Percentiles rank a stretch among this genome's conserved stretches.
Evolutionary conservation across 1,140 invertebrate species (phyloP).

Genomic region (Trissolcus basalis): DNA sequence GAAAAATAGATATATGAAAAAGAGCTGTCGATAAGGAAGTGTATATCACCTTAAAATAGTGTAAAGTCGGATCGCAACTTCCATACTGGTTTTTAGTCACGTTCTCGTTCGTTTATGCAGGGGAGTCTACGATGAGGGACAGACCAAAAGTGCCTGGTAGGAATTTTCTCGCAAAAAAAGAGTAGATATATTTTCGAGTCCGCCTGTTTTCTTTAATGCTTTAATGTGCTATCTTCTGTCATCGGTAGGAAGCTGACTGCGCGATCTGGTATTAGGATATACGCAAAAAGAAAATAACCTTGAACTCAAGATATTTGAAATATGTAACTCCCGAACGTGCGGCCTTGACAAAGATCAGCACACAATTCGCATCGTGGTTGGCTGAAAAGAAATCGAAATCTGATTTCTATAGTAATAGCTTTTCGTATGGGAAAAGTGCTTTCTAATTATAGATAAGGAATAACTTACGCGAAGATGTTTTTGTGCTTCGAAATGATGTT

Average conservation of each 20-base stretch:
- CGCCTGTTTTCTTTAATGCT: slow-evolving; percentile 18
- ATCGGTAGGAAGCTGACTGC: slow-evolving; percentile 22
- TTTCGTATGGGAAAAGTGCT: slow-evolving; percentile 5
- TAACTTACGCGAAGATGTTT: slow-evolving; percentile 1
- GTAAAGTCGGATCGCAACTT: slow-evolving; percentile 21
- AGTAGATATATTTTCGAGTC: not conserved
- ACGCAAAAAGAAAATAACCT: slow-evolving; percentile 30
- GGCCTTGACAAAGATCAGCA: slow-evolving; percentile 18
- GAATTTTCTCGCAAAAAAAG: slow-evolving; percentile 11
- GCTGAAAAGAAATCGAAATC: slow-evolving; percentile 7
- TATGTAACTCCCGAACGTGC: slow-evolving; percentile 18
- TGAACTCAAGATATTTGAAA: slow-evolving; percentile 38
- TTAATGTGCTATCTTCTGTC: slow-evolving; percentile 23
- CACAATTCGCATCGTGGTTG: slow-evolving; percentile 8
- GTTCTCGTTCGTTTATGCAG: slow-evolving; percentile 27
- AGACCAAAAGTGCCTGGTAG: slow-evolving; percentile 11
- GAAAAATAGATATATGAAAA: too few relatives aligned
- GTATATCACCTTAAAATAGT: slow-evolving; percentile 10
- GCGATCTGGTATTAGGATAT: slow-evolving; percentile 12
- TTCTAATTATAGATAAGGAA: slow-evolving; percentile 24
- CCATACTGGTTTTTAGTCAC: slow-evolving; percentile 38
- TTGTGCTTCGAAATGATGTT: too few relatives aligned
- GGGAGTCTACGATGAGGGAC: slow-evolving; percentile 36
- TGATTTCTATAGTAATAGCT: slow-evolving; percentile 16
- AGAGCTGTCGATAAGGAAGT: too few relatives aligned